Evolutionary conservation across 2,888 invertebrate species (phyloP), one percentile per base, ranked within the genome.

Genomic region (Tanypteryx hageni): DNA sequence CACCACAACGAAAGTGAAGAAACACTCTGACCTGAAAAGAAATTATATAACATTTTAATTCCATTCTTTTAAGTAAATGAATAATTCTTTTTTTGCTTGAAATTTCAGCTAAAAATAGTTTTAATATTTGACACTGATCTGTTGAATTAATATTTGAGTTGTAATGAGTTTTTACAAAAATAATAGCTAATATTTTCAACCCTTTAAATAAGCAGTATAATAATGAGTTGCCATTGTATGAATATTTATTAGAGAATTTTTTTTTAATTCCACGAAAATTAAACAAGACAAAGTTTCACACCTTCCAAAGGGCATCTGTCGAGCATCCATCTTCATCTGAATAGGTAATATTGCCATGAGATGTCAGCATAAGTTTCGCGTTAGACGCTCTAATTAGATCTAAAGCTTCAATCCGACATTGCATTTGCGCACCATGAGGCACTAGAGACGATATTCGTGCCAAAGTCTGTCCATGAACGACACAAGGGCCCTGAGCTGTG

Each of bases 311-410:
- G 56, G 58, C 82, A 14, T 92, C 64, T 59, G 22, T 27, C 13
- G 57, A 92, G 93, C 93, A 93, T 27, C 22, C 92, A 84, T 91
- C 92, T 93, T 56, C 82, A n/a, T 44, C 89, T 11, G 68, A 89
- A 68, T 89, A 89, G 13, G 44, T 44, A 44, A 89, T 18, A 16
- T 89, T 64, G n/a, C 89, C 89, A 27, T 64, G 18, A 13, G 89
- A 10, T 59, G 64, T 89, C 64, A 58, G 18, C 5, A 64, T n/a
- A 1, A 89, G 27, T 56, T 64, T 64, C 13, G 58, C 27, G 5
- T 58, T 22, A 9, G 64, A 61, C 14, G 89, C 10, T 11, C 58
- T 64, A 31, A 89, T 22, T 7, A 89, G n/a, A 59, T 89, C 89
- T 2, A 89, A n/a, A 1, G 89, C 16, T 18, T 61, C 89, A 5